phyloP scores from a whole-genome alignment of 37 sponge, comb jelly and placozoan species.

The Agelas oroides region DNA sequence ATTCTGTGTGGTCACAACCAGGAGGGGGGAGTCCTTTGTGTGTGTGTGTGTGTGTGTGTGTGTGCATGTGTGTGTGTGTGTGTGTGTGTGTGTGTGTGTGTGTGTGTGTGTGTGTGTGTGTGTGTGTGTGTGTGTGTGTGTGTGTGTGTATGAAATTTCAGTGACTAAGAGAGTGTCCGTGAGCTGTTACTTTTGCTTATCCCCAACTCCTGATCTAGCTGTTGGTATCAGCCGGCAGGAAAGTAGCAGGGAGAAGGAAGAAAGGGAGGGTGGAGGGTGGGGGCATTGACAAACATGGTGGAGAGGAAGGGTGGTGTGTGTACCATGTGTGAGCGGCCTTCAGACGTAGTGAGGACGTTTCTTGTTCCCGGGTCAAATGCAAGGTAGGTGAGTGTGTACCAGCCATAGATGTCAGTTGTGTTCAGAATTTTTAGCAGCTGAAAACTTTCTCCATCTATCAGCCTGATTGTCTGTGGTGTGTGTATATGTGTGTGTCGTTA shows the following conservation, averaged over 20 bases:
- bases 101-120: not conserved
- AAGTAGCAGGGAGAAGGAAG: no score
- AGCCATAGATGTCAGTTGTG: slow-evolving; percentile 70
- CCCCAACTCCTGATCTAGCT: no score
- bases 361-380: slow-evolving; percentile 29
- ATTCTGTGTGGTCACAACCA: slow-evolving; percentile 67
- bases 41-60: slow-evolving; percentile 3
- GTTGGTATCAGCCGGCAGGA: no score
- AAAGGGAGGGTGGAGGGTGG: no score
- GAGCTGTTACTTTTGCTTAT: not conserved
- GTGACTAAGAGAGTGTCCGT: no score
- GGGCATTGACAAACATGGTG: no score
- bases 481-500: not conserved
- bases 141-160: not conserved
- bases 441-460: slow-evolving; percentile 25
- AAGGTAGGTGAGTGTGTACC: slow-evolving; percentile 81
- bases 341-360: no score
- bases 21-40: slow-evolving; percentile 17
- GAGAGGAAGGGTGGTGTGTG: no score
- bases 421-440: slow-evolving; percentile 37
- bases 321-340: no score
- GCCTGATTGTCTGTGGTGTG: slow-evolving; percentile 24
- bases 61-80: not conserved
- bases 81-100: not conserved
- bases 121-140: not conserved